A percentile compares a stretch with the other conserved stretches of the same genome.
Conservation (phyloP, 2,888 invertebrate species). For the Brachyptera risi region DNA sequence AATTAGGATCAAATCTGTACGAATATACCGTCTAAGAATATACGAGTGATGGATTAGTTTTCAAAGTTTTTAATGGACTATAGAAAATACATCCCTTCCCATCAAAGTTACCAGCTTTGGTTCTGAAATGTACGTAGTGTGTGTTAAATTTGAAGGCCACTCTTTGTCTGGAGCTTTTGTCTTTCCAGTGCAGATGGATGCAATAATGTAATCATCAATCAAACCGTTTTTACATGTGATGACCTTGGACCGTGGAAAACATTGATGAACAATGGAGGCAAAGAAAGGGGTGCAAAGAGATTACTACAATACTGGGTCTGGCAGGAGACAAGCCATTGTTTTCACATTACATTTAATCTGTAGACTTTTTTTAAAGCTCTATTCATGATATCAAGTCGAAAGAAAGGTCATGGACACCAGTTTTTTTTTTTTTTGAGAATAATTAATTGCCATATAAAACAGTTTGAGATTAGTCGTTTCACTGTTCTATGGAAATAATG, state of each 20-base stretch:
- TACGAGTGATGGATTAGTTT: too few species aligned
- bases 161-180: constrained; percentile 8
- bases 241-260: too few species aligned
- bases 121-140: background rate
- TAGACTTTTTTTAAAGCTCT: background rate
- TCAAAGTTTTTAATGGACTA: too few species aligned
- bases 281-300: background rate
- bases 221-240: background rate
- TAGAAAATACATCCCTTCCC: background rate
- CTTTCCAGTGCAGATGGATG: constrained; percentile 13
- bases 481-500: background rate
- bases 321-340: background rate
- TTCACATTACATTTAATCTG: background rate
- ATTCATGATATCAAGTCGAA: background rate
- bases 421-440: background rate
- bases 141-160: too few species aligned
- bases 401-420: background rate
- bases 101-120: background rate
- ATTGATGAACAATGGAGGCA: too few species aligned
- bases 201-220: constrained; percentile 17
- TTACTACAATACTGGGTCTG: background rate
- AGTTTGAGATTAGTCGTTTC: constrained; percentile 1
- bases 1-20: too few species aligned
- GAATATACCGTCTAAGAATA: too few species aligned
- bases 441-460: constrained; percentile 1